These are phyloP conservation scores for Drosophila malerkotliana DNA, from an alignment of 1,140 invertebrate genomes.

Conservation along the genomic window DNA sequence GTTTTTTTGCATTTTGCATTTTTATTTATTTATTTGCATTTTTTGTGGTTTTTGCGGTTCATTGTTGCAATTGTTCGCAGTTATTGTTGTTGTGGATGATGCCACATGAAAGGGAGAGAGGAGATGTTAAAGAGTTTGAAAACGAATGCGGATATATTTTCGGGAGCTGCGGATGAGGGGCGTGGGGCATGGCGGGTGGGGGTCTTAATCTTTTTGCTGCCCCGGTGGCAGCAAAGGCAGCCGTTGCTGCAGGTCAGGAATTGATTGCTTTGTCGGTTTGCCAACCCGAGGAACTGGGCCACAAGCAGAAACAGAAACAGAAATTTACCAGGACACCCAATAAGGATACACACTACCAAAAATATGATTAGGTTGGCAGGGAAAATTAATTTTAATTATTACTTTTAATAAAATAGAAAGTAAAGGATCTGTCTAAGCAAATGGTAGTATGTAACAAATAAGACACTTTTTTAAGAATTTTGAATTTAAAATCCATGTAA, in stretches of 20 bases:
- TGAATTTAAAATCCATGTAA: no score
- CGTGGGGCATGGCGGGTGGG: background rate
- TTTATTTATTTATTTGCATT: constrained; percentile 77
- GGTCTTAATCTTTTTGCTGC: constrained; percentile 65
- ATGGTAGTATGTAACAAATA: no score
- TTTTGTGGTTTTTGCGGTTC: constrained; percentile 68
- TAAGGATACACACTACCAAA: constrained; percentile 22
- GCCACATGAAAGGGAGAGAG: constrained; percentile 54
- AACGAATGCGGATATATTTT: constrained; percentile 57
- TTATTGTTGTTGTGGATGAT: constrained; percentile 51
- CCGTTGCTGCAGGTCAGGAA: constrained; percentile 49
- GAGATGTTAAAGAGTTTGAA: constrained; percentile 67
- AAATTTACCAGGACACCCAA: constrained; percentile 12
- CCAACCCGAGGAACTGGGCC: constrained; percentile 49
- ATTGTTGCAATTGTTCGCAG: constrained; percentile 61
- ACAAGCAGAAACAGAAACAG: constrained; percentile 36
- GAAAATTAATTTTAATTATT: background rate
- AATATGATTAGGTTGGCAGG: background rate
- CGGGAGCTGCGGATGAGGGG: constrained; percentile 3
- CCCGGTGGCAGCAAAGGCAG: constrained; percentile 13
- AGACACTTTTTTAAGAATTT: no score
- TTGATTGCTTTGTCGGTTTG: constrained; percentile 81
- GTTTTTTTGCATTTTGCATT: constrained; percentile 54
- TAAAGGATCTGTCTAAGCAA: no score
- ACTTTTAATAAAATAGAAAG: background rate